Conservation (phyloP, 2,888 invertebrate genomes). For the Lottia gigantea region DNA sequence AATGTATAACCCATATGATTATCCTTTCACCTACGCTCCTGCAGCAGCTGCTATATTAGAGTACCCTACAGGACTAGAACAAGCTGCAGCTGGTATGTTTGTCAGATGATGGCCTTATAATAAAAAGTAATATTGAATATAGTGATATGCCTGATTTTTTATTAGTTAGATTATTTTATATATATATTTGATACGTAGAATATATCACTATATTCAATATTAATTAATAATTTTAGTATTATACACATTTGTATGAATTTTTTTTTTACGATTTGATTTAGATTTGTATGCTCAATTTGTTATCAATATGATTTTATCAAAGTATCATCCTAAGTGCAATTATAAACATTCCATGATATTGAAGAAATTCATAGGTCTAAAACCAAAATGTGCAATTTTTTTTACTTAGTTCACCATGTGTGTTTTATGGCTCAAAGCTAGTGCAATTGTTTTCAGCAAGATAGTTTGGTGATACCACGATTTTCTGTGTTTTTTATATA, state of each 20-base stretch:
- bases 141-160: too few relatives aligned
- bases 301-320: too few relatives aligned
- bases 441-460: background rate
- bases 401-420: background rate
- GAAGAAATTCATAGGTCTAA: too few relatives aligned
- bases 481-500: background rate
- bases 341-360: conserved; percentile 3
- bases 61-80: conserved; percentile 55
- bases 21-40: conserved; percentile 43
- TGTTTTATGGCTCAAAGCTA: background rate
- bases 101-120: conserved; percentile 13
- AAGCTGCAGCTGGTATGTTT: conserved; percentile 59
- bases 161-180: too few relatives aligned
- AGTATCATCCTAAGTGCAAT: background rate
- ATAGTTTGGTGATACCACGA: background rate
- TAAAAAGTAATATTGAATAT: too few relatives aligned
- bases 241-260: too few relatives aligned
- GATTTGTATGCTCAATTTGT: too few relatives aligned
- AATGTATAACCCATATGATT: conserved; percentile 57
- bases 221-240: too few relatives aligned
- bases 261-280: too few relatives aligned
- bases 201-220: too few relatives aligned
- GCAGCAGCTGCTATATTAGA: conserved; percentile 53
- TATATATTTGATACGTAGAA: too few relatives aligned
- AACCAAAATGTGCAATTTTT: conserved; percentile 5